Conservation (phyloP, 2,797 vertebrate genomes). For the Brachymystax lenok region DNA sequence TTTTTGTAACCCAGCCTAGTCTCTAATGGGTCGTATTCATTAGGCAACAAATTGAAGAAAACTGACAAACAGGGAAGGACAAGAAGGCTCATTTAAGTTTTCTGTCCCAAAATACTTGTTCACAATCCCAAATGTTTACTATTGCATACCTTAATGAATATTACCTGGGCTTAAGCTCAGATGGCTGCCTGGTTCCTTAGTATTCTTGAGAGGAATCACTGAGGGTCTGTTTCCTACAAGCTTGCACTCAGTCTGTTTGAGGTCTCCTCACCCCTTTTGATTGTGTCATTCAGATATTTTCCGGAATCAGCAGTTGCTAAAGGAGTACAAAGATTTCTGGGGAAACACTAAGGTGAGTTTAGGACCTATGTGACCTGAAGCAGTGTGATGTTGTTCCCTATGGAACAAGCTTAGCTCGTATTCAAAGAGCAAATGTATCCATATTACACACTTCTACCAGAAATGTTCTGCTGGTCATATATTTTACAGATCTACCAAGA, state of each 20-base stretch:
- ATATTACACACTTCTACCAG: not conserved
- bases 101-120: too few species aligned
- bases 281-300: constrained; percentile 81
- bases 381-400: not conserved
- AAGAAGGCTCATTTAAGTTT: too few species aligned
- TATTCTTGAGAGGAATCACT: too few species aligned
- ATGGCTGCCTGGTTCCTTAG: too few species aligned
- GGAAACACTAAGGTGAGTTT: constrained; percentile 94
- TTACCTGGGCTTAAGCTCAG: too few species aligned
- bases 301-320: constrained; percentile 90
- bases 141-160: not conserved
- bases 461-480: not conserved
- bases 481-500: too few species aligned
- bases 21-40: not conserved
- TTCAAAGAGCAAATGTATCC: not conserved
- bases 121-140: too few species aligned
- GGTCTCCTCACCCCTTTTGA: not conserved
- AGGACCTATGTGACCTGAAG: not conserved
- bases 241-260: not conserved
- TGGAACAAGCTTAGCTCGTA: not conserved
- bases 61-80: not conserved
- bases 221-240: not conserved
- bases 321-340: constrained; percentile 95
- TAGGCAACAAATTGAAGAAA: not conserved
- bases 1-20: not conserved